Conservation (phyloP, 2,888 invertebrate genomes). For the Yponomeuta cagnagella region DNA sequence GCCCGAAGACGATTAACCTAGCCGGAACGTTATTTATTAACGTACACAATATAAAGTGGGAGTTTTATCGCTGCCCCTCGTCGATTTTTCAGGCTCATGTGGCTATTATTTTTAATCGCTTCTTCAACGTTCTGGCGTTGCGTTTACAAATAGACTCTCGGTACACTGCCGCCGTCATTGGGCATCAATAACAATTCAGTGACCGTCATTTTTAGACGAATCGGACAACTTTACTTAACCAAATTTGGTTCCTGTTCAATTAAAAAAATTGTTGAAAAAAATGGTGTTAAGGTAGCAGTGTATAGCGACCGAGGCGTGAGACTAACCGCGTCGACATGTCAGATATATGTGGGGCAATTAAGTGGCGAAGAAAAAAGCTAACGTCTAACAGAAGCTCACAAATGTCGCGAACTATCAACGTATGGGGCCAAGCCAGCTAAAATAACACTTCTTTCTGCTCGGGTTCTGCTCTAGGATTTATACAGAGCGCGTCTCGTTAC, state of each 20-base stretch:
- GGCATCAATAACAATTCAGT: neutral
- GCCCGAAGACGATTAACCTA: conserved; percentile 44
- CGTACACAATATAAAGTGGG: conserved; percentile 34
- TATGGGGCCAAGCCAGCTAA: conserved; percentile 52
- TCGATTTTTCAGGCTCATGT: conserved; percentile 42
- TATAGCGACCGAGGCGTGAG: neutral
- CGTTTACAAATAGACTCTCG: conserved; percentile 4
- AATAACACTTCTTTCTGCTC: conserved; percentile 36
- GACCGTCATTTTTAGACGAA: neutral
- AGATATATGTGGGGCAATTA: conserved; percentile 57
- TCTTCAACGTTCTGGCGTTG: conserved; percentile 31
- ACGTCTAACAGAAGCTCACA: conserved; percentile 33
- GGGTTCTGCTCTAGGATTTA: conserved; percentile 18
- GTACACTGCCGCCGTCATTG: neutral
- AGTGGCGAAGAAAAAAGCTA: conserved; percentile 50
- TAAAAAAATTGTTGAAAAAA: no score
- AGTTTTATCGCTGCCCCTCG: conserved; percentile 39
- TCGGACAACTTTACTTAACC: neutral
- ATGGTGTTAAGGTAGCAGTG: no score
- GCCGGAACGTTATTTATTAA: conserved; percentile 49
- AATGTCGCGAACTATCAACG: conserved; percentile 54
- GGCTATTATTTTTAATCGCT: conserved; percentile 41
- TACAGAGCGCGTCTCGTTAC: conserved; percentile 35
- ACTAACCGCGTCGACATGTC: conserved; percentile 19
- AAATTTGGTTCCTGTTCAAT: no score